These are phyloP conservation scores for Nyctibius grandis DNA, from an alignment of 2,797 vertebrate genomes.

Conservation along the genomic window DNA sequence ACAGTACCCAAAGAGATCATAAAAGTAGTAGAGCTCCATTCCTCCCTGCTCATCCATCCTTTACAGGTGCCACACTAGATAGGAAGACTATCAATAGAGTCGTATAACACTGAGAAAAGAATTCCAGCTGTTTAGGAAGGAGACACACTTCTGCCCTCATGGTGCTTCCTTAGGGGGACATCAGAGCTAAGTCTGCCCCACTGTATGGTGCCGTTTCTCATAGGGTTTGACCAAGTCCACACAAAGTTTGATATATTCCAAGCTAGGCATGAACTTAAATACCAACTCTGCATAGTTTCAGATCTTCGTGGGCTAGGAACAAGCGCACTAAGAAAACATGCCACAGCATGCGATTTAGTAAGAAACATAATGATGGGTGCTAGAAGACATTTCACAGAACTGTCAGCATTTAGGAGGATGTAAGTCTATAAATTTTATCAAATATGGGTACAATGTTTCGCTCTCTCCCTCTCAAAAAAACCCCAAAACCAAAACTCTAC, in stretches of 20 bases:
- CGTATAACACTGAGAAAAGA: not conserved
- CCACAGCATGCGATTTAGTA: not conserved
- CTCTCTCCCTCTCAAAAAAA: not conserved
- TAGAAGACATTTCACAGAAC: not conserved
- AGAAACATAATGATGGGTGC: not conserved
- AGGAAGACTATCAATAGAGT: not conserved
- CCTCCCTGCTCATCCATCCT: not conserved
- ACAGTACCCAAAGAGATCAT: not conserved
- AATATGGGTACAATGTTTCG: rapidly evolving
- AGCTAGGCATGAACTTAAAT: not conserved
- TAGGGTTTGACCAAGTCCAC: not conserved
- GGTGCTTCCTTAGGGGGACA: not conserved
- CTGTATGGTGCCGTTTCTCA: not conserved
- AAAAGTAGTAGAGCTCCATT: not conserved
- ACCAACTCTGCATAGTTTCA: not conserved
- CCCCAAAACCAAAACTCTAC: not conserved
- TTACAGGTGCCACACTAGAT: not conserved
- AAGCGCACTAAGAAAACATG: not conserved
- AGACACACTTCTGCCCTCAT: not conserved
- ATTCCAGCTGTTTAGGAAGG: not conserved
- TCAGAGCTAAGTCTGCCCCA: not conserved
- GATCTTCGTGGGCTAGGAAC: not conserved
- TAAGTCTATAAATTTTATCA: not conserved
- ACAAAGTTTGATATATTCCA: not conserved
- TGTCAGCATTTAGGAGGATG: not conserved